Evolutionary conservation across 2,888 invertebrate genomes (phyloP).

Genomic region (Thecocarcelia acutangulata): DNA sequence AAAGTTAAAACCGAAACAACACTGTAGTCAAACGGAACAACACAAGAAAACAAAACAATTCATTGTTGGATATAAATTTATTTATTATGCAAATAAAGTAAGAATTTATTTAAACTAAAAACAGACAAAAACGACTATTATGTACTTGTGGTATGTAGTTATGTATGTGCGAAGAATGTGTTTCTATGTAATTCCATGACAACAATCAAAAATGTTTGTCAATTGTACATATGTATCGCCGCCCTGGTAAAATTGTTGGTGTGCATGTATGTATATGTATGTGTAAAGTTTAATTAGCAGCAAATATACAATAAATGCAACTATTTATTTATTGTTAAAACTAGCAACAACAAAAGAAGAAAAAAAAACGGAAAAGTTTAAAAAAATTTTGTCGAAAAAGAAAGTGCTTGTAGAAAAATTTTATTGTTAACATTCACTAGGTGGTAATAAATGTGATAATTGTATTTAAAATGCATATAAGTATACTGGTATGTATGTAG

Average conservation of each 20-base stretch:
- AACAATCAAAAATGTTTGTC: too few species aligned
- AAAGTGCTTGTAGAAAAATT: constrained; percentile 47
- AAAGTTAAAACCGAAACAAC: constrained; percentile 21
- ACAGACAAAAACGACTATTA: constrained; percentile 27
- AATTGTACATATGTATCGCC: too few species aligned
- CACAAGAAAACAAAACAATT: constrained; percentile 47
- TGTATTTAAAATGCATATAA: constrained; percentile 24
- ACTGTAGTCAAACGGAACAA: constrained; percentile 23
- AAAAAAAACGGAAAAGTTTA: constrained; percentile 6
- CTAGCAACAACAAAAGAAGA: constrained; percentile 38
- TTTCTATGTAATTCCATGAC: background rate
- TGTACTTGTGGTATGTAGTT: background rate
- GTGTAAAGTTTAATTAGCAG: constrained; percentile 51
- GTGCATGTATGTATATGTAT: background rate
- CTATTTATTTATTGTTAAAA: constrained; percentile 48
- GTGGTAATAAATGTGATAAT: background rate
- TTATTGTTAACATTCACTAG: constrained; percentile 12
- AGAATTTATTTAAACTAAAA: constrained; percentile 62
- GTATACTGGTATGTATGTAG: too few species aligned
- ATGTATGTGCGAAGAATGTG: background rate
- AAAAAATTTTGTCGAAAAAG: constrained; percentile 50
- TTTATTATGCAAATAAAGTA: constrained; percentile 71
- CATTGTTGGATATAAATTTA: constrained; percentile 63
- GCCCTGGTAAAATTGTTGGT: too few species aligned
- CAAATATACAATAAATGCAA: constrained; percentile 50